Conservation (phyloP, 2,113 vertebrate species). For the Cavia aperea region DNA sequence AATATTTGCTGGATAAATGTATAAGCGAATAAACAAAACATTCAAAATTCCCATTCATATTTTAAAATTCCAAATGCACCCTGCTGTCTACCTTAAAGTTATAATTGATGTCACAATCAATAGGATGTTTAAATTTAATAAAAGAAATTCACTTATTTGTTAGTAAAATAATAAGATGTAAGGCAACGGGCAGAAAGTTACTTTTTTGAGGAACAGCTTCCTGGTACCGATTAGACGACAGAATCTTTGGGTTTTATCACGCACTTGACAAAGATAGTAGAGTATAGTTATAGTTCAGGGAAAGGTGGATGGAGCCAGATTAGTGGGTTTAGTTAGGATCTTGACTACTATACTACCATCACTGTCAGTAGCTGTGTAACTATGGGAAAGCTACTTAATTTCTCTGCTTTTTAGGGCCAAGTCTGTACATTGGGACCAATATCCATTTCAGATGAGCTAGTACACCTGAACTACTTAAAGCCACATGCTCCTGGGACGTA, state of each 20-base stretch:
- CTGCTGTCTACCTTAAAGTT: background rate
- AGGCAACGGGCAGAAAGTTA: background rate
- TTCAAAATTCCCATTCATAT: background rate
- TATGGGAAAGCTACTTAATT: background rate
- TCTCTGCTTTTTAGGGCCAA: background rate
- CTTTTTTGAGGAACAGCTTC: background rate
- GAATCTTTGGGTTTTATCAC: background rate
- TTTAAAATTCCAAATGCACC: background rate
- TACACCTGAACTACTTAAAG: background rate
- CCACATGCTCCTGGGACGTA: background rate
- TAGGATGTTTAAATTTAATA: background rate
- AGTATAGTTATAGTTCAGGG: no score
- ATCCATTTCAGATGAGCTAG: background rate
- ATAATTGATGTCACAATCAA: slow-evolving; percentile 6
- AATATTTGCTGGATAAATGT: background rate
- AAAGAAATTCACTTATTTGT: background rate
- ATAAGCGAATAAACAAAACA: background rate
- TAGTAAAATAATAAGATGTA: background rate
- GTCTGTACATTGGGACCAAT: background rate
- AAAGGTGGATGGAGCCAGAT: background rate
- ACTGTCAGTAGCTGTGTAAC: background rate
- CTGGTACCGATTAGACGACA: background rate
- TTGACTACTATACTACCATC: background rate
- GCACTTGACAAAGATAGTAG: background rate
- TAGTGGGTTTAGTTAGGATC: background rate